Percentiles rank a stretch among this genome's conserved stretches.
Evolutionary conservation across 2,888 invertebrate genomes (phyloP).

Genomic region (Macrosiphum euphorbiae): DNA sequence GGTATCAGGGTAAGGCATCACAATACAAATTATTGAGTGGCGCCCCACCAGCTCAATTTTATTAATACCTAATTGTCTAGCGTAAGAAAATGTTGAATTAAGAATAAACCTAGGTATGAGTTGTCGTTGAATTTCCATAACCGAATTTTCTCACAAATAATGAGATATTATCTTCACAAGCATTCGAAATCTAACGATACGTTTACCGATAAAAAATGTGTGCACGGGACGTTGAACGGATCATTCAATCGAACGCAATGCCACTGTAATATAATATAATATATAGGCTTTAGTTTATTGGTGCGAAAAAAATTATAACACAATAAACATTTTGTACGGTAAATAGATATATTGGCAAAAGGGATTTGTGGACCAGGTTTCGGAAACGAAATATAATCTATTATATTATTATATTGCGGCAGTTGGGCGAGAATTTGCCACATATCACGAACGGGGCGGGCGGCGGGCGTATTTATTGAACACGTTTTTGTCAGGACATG

Average conservation of each 20-base stretch:
- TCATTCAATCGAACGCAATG: not conserved
- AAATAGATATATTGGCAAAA: not conserved
- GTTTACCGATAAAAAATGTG: not conserved
- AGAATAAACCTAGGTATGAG: not conserved
- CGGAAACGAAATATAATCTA: not conserved
- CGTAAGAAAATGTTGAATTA: not conserved
- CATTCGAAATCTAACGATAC: not conserved
- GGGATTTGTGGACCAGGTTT: not conserved
- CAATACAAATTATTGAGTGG: not conserved
- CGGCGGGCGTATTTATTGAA: conserved; percentile 22
- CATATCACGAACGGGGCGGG: not conserved
- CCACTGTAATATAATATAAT: not conserved
- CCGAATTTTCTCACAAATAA: not conserved
- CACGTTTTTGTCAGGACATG: conserved; percentile 5
- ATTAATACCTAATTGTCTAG: not conserved
- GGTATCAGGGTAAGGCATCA: too few relatives aligned
- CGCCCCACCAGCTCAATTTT: not conserved
- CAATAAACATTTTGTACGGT: not conserved
- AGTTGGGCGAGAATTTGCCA: not conserved
- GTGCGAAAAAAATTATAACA: not conserved
- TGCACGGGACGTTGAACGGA: not conserved
- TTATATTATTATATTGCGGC: not conserved
- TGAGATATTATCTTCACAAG: not conserved
- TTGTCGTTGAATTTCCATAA: not conserved
- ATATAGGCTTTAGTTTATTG: not conserved